Conservation (phyloP, 2,797 vertebrate species). For the Naso thynnoides region DNA sequence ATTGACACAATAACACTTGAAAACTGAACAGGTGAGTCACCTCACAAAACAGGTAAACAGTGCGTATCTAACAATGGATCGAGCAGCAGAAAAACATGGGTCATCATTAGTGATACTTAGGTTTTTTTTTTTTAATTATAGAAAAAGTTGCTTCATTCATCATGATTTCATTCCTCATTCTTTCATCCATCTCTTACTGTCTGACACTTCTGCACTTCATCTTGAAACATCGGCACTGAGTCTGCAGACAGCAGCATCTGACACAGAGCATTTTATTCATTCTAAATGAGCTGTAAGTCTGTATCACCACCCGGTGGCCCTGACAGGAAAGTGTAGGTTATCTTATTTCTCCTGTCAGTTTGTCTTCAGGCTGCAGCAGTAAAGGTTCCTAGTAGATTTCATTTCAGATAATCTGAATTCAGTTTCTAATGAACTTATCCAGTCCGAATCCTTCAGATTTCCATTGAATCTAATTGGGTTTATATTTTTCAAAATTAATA, state of each 20-base stretch:
- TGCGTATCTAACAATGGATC: no score
- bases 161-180: neutral
- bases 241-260: neutral
- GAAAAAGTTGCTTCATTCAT: no score
- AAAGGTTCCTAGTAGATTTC: neutral
- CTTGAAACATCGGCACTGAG: neutral
- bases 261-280: neutral
- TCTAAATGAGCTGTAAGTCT: slow-evolving; percentile 2
- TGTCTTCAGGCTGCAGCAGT: neutral
- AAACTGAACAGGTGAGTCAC: neutral
- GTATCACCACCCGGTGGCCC: slow-evolving; percentile 46
- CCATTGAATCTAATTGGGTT: neutral
- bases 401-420: neutral
- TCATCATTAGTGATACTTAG: no score
- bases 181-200: neutral
- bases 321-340: neutral
- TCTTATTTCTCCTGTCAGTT: neutral
- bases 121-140: no score
- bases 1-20: neutral
- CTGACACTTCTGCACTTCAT: neutral
- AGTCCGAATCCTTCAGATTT: neutral
- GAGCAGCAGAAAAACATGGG: no score
- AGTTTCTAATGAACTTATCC: neutral
- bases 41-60: no score
- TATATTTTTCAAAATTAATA: no score